phyloP scores from a whole-genome alignment of 2,797 vertebrate genomes.

The Aotus griseimembra region DNA sequence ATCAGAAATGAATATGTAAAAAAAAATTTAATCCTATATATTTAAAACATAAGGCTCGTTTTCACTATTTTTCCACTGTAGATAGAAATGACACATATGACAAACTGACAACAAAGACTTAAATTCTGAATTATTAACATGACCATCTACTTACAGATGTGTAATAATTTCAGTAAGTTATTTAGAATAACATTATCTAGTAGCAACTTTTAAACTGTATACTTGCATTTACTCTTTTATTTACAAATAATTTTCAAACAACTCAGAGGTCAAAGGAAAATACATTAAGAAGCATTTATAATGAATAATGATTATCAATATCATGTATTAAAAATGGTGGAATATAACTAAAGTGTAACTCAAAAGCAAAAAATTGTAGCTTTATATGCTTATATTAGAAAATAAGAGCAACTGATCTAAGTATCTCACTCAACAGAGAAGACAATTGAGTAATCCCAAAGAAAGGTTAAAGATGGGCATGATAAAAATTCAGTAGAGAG shows the following conservation, averaged over 20 bases:
- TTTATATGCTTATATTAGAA: not conserved
- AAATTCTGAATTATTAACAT: slow-evolving; percentile 9
- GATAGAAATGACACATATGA: slow-evolving; percentile 19
- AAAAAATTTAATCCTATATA: not conserved
- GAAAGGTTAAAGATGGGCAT: not conserved
- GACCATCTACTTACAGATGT: not conserved
- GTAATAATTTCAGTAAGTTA: not conserved
- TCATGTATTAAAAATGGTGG: not conserved
- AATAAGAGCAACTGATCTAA: not conserved
- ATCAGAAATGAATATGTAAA: not conserved
- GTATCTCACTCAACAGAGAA: not conserved
- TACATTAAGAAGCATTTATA: not conserved
- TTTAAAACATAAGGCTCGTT: slow-evolving; percentile 19
- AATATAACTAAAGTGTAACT: not conserved
- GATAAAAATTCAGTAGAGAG: not conserved
- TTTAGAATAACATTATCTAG: slow-evolving; percentile 28
- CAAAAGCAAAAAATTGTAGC: not conserved
- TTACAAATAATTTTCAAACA: slow-evolving; percentile 31
- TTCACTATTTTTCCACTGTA: not conserved
- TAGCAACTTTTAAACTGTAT: not conserved
- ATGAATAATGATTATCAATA: not conserved
- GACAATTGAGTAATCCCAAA: not conserved
- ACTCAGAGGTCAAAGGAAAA: not conserved
- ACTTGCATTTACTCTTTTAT: not conserved
- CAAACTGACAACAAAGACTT: not conserved